Evolutionary conservation across 1,140 invertebrate genomes (phyloP), one percentile per base, ranked within the genome.

Genomic region (Adelges cooleyi): DNA sequence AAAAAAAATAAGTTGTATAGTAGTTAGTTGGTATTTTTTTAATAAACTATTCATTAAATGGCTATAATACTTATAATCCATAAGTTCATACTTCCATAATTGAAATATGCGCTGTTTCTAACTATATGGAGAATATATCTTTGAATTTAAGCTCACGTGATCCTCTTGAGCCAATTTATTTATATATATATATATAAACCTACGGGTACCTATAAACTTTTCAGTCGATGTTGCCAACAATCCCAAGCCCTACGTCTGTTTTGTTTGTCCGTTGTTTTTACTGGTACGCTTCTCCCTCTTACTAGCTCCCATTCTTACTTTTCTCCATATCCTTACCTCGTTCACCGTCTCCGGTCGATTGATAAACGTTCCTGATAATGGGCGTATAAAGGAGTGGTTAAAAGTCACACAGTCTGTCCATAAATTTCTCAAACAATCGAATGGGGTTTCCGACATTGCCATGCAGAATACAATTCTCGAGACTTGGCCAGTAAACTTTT

Each of bases 191-290:
- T 33, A 6, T 18, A 52, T 20, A 52, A 9, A 17, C 25, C 2
- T n/a, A 33, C 23, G 8, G 8, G 13, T n/a, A 17, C 25, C 2
- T 44, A 59, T 42, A 59, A 59, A 59, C 22, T 59, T 59, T 51
- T 59, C 38, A 18, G 23, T 42, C 11, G 53, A 40, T 56, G 53
- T 56, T 56, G 53, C 53, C 53, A 56, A 56, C 38, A 56, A 42
- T n/a, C 36, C 53, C 9, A 40, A 15, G 10, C 20, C 11, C 22
- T 11, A 3, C 48, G 17, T 20, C 10, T 20, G 36, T 54, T 54
- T 54, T 54, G 33, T 54, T 54, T 54, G 52, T 54, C 52, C 52
- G 52, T 54, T 29, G 52, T 54, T 54, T 54, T 54, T 54, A 52
- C 33, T 42, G 33, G 33, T n/a, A 42, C 23, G 13, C 40, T 36